phyloP scores from a whole-genome alignment of 2,113 vertebrate species.

The Oncorhynchus kisutch region DNA sequence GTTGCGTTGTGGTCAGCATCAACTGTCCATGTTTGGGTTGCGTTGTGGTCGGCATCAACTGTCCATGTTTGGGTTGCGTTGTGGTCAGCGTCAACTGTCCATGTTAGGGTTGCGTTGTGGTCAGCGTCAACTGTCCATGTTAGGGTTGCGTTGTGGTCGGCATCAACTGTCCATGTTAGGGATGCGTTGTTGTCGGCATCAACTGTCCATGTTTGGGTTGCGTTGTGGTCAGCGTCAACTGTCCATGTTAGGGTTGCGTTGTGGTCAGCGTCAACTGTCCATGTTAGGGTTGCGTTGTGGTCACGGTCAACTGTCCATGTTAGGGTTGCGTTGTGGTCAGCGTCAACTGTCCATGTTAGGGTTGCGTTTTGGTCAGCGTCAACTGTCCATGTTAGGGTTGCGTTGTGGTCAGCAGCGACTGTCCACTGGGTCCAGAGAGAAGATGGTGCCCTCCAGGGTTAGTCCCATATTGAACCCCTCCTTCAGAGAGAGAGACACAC shows the following conservation, averaged over 20 bases:
- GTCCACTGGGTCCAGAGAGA: constrained; percentile 82
- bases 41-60: constrained; percentile 77
- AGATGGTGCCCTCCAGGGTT: constrained; percentile 84
- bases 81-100: too few species aligned
- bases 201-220: constrained; percentile 70
- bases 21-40: constrained; percentile 70
- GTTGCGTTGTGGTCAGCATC: constrained; percentile 68
- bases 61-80: constrained; percentile 55
- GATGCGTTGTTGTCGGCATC: constrained; percentile 70
- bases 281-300: too few species aligned
- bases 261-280: constrained; percentile 80
- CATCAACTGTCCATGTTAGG: background rate
- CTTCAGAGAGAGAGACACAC: constrained; percentile 56
- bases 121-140: background rate
- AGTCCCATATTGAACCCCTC: constrained; percentile 96
- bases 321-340: too few species aligned
- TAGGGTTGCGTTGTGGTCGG: background rate
- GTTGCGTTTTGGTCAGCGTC: constrained; percentile 71
- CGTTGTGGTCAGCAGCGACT: constrained; percentile 77
- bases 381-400: constrained; percentile 69
- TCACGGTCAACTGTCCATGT: too few species aligned
- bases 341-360: constrained; percentile 75
- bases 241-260: constrained; percentile 58
- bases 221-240: constrained; percentile 77
- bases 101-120: background rate